Conservation (phyloP, 1,140 invertebrate genomes). For the Drosophila orosa region DNA sequence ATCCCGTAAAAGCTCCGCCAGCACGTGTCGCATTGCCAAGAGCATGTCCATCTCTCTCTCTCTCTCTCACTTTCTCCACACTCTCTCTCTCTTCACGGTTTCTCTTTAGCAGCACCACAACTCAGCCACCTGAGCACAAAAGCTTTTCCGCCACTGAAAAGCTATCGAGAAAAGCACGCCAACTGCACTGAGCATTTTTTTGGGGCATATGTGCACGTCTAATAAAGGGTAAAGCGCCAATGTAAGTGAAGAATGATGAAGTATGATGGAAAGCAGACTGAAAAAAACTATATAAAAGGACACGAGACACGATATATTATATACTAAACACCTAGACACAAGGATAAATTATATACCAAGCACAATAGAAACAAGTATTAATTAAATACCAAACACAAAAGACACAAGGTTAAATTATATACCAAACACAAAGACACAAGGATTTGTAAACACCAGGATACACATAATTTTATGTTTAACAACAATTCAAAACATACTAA, state of each 20-base stretch:
- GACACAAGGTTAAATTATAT: background rate
- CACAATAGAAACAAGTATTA: background rate
- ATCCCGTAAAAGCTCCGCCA: constrained; percentile 59
- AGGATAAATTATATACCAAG: background rate
- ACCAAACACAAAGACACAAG: background rate
- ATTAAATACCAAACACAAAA: background rate
- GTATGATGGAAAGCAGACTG: constrained; percentile 5
- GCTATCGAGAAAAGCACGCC: constrained; percentile 54
- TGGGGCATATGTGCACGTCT: constrained; percentile 63
- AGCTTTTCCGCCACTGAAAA: constrained; percentile 56
- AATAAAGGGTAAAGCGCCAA: constrained; percentile 31
- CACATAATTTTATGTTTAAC: background rate
- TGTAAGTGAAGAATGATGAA: constrained; percentile 49
- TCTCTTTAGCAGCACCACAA: constrained; percentile 71
- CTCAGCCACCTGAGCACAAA: constrained; percentile 42
- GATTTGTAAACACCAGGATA: background rate
- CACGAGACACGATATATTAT: constrained; percentile 19
- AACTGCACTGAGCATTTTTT: constrained; percentile 47
- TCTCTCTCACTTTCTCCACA: constrained; percentile 31
- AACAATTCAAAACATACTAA: background rate
- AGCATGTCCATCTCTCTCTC: constrained; percentile 49
- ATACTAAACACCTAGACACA: background rate
- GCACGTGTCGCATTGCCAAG: constrained; percentile 48
- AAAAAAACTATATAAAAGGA: constrained; percentile 10
- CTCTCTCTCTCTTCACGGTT: constrained; percentile 40